phyloP scores from a whole-genome alignment of 2,797 vertebrate genomes.

The Coreius guichenoti region DNA sequence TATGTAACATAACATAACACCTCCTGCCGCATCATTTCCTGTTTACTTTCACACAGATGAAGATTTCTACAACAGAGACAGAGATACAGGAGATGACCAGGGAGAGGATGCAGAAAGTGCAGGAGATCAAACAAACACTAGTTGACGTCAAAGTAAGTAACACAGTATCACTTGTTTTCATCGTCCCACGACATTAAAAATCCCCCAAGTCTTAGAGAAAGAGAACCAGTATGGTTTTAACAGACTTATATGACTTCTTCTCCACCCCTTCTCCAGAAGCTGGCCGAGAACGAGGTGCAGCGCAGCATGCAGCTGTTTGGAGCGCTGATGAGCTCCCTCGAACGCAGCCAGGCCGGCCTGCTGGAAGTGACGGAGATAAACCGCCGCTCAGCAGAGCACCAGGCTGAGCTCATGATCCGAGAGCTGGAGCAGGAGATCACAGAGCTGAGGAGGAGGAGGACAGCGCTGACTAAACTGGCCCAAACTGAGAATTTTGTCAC shows the following conservation, averaged over 20 bases:
- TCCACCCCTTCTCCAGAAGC: slow-evolving; percentile 53
- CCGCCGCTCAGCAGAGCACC: slow-evolving; percentile 60
- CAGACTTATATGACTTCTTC: background rate
- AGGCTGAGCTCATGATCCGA: slow-evolving; percentile 67
- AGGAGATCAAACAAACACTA: slow-evolving; percentile 71
- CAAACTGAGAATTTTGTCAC: slow-evolving; percentile 67
- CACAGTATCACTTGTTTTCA: background rate
- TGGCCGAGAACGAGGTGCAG: slow-evolving; percentile 64
- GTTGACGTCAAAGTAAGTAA: slow-evolving; percentile 68
- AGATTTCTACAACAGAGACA: slow-evolving; percentile 64
- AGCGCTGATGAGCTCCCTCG: slow-evolving; percentile 64
- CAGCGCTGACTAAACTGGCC: slow-evolving; percentile 64
- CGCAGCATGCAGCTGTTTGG: slow-evolving; percentile 68
- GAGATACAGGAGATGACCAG: slow-evolving; percentile 73
- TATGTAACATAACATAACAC: too few species aligned
- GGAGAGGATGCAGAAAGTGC: slow-evolving; percentile 68
- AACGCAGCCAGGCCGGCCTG: slow-evolving; percentile 71
- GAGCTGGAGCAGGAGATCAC: slow-evolving; percentile 75
- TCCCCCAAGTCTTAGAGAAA: background rate
- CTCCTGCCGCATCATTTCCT: slow-evolving; percentile 41
- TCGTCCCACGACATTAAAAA: background rate
- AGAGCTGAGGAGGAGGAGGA: slow-evolving; percentile 66
- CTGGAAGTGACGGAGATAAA: slow-evolving; percentile 73
- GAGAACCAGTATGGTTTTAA: background rate
- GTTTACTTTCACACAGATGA: slow-evolving; percentile 58